Conservation (phyloP, 2,797 vertebrate species). For the Enteromius viviparus region DNA sequence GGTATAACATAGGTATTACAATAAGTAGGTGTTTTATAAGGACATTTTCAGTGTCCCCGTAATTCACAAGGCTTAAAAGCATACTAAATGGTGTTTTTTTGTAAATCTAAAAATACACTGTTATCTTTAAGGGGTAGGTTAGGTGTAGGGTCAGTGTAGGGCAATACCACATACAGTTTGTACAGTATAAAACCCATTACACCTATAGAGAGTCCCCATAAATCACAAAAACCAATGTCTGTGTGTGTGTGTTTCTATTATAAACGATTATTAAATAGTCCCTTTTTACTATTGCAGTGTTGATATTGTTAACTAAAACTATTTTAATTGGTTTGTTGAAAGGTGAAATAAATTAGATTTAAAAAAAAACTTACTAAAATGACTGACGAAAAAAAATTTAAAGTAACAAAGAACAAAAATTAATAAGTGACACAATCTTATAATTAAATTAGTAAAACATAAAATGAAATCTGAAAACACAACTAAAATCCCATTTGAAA, state of each 20-base stretch:
- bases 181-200: too few relatives aligned
- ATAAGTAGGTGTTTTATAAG: too few relatives aligned
- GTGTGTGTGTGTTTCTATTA: not conserved
- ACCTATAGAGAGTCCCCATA: too few relatives aligned
- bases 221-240: too few relatives aligned
- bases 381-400: not conserved
- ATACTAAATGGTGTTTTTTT: too few relatives aligned
- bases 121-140: too few relatives aligned
- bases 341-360: not conserved
- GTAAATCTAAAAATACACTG: too few relatives aligned
- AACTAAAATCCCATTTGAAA: not conserved
- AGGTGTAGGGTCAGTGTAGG: too few relatives aligned
- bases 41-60: too few relatives aligned
- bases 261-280: not conserved
- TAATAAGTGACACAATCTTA: not conserved
- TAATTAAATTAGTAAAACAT: not conserved
- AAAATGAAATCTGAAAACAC: not conserved
- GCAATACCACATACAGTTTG: too few relatives aligned
- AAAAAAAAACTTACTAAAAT: not conserved
- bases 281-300: not conserved
- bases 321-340: not conserved
- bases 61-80: too few relatives aligned
- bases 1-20: too few relatives aligned
- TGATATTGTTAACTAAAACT: not conserved
- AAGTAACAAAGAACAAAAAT: not conserved